phyloP scores from a whole-genome alignment of 2,797 vertebrate species.

The Echiichthys vipera region DNA sequence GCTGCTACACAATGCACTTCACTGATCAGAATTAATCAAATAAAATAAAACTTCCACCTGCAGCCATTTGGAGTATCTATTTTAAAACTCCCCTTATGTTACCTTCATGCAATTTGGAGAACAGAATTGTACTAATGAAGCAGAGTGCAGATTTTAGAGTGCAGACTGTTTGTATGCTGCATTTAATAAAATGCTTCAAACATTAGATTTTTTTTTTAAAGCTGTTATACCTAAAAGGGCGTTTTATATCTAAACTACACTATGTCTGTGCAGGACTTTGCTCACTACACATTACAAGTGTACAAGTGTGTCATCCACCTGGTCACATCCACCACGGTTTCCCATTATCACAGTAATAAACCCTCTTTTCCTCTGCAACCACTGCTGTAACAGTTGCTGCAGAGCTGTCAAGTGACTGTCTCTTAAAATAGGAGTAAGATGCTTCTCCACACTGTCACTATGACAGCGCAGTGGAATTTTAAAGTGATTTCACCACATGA shows the following conservation, averaged over 20 bases:
- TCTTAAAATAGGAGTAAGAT: conserved; percentile 78
- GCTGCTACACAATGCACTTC: neutral
- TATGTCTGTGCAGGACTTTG: conserved; percentile 48
- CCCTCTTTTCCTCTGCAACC: conserved; percentile 67
- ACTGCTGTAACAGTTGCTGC: conserved; percentile 67
- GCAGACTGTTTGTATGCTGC: conserved; percentile 25
- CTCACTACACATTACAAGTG: conserved; percentile 52
- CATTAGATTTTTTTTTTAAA: conserved; percentile 20
- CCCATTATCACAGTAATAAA: conserved; percentile 76
- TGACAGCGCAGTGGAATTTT: conserved; percentile 72
- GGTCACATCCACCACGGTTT: conserved; percentile 77
- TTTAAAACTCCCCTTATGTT: conserved; percentile 17
- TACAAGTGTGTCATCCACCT: conserved; percentile 69
- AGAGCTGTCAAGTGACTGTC: conserved; percentile 77
- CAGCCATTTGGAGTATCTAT: conserved; percentile 10
- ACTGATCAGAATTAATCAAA: conserved; percentile 22
- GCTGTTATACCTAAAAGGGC: conserved; percentile 32
- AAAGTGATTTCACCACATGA: conserved; percentile 77
- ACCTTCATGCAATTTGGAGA: conserved; percentile 15
- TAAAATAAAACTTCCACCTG: conserved; percentile 26
- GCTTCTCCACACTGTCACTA: conserved; percentile 76
- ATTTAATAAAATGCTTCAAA: conserved; percentile 30
- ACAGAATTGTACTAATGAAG: conserved; percentile 44
- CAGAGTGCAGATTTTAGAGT: conserved; percentile 24
- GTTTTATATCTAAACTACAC: conserved; percentile 27